Evolutionary conservation across 2,888 invertebrate genomes (phyloP).

Genomic region (Ypsolopha sequella): DNA sequence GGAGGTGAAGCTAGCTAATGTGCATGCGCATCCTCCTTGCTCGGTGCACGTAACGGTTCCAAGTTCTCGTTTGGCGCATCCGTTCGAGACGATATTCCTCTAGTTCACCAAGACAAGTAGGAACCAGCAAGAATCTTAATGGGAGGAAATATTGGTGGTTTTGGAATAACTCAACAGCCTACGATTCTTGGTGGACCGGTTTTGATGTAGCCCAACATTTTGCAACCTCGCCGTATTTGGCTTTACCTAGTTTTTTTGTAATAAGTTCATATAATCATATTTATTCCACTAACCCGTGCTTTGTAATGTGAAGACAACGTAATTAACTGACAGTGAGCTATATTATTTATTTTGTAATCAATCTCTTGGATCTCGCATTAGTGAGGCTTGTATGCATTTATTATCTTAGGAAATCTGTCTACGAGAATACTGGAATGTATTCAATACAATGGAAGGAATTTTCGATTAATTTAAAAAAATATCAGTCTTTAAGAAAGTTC

Average conservation of each 20-base stretch:
- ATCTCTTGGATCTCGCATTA: background rate
- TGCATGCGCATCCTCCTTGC: slow-evolving; percentile 27
- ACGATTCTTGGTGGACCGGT: too few relatives aligned
- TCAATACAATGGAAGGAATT: too few relatives aligned
- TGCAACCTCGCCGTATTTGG: background rate
- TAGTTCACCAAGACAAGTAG: too few relatives aligned
- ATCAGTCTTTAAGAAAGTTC: too few relatives aligned
- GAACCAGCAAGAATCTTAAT: too few relatives aligned
- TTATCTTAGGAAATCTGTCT: background rate
- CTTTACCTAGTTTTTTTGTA: background rate
- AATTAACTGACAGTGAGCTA: background rate
- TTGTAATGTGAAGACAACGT: background rate
- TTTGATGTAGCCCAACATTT: background rate
- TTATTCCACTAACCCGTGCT: slow-evolving; percentile 3
- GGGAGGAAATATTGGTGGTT: too few relatives aligned
- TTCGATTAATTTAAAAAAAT: too few relatives aligned
- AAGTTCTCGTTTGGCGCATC: slow-evolving; percentile 38
- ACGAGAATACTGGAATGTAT: too few relatives aligned
- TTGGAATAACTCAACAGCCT: too few relatives aligned
- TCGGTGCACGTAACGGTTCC: slow-evolving; percentile 51
- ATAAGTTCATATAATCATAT: background rate
- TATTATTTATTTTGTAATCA: background rate
- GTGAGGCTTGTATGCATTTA: slow-evolving; percentile 4
- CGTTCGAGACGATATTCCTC: background rate
- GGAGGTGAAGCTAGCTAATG: slow-evolving; percentile 9